Conservation (phyloP, 64 coral and sea anemone genomes). For the Stichodactyla helianthus region DNA sequence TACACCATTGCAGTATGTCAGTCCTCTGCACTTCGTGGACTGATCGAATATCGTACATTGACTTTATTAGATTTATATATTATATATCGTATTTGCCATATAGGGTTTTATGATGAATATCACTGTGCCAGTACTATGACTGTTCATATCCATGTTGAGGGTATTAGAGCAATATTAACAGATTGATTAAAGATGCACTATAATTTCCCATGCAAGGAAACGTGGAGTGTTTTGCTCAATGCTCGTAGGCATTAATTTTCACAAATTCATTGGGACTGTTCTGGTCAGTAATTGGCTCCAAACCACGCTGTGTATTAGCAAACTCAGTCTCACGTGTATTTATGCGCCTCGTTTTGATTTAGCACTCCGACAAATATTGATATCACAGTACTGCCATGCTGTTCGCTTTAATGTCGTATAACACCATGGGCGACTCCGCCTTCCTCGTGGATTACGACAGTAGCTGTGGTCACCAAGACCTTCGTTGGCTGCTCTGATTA, state of each 20-base stretch:
- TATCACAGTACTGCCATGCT: slow-evolving; percentile 94
- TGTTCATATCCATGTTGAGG: neutral
- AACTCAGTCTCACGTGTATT: neutral
- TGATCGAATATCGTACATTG: neutral
- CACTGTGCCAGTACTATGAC: neutral
- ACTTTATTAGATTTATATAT: neutral
- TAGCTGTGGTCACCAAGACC: slow-evolving; percentile 89
- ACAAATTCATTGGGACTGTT: neutral
- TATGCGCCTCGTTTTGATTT: slow-evolving; percentile 4
- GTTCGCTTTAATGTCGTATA: slow-evolving; percentile 85
- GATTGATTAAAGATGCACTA: too few relatives aligned
- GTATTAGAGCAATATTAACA: neutral
- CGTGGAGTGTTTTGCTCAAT: neutral
- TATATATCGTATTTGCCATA: slow-evolving; percentile 1
- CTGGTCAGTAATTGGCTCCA: neutral
- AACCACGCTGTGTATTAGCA: neutral
- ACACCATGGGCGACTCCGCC: slow-evolving; percentile 77
- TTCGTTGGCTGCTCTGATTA: slow-evolving; percentile 29
- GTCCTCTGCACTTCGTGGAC: neutral
- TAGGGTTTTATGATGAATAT: neutral
- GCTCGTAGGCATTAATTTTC: neutral
- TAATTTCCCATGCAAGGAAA: neutral
- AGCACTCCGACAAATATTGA: slow-evolving; percentile 57
- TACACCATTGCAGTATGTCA: neutral
- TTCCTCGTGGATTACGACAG: slow-evolving; percentile 83